These are phyloP conservation scores for Avahi laniger DNA, from an alignment of 2,797 vertebrate species.

Conservation along the genomic window DNA sequence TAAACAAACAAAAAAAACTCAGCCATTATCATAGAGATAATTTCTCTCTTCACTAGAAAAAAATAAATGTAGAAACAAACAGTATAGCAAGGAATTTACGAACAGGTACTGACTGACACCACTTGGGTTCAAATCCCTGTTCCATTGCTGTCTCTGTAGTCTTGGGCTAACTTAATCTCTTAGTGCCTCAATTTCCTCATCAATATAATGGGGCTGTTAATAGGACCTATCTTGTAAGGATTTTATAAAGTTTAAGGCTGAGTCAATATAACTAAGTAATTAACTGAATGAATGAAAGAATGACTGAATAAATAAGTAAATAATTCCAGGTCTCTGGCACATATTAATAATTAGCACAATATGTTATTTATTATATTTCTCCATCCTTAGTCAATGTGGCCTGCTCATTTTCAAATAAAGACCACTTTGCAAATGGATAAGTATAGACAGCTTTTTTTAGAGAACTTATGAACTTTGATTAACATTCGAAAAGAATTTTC, in stretches of 20 bases:
- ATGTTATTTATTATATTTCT: neutral
- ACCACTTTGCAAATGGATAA: neutral
- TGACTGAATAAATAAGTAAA: neutral
- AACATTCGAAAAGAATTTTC: conserved; percentile 49
- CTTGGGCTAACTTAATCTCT: neutral
- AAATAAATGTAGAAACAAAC: neutral
- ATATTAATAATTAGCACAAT: neutral
- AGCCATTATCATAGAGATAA: neutral
- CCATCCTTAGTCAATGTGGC: neutral
- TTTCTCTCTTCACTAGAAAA: neutral
- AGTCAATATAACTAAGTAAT: neutral
- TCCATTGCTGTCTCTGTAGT: neutral
- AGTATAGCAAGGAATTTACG: neutral
- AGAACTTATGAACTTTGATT: conserved; percentile 28
- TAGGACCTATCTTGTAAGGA: neutral
- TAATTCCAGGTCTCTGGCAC: neutral
- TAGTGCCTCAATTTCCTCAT: neutral
- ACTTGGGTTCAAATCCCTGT: neutral
- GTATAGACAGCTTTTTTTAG: neutral
- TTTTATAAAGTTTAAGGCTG: neutral
- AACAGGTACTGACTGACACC: neutral
- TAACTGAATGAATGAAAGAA: neutral
- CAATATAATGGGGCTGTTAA: neutral
- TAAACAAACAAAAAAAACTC: too few species aligned
- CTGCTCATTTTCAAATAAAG: neutral